Evolutionary conservation across 2,888 invertebrate genomes (phyloP).

Genomic region (Axea sp.): DNA sequence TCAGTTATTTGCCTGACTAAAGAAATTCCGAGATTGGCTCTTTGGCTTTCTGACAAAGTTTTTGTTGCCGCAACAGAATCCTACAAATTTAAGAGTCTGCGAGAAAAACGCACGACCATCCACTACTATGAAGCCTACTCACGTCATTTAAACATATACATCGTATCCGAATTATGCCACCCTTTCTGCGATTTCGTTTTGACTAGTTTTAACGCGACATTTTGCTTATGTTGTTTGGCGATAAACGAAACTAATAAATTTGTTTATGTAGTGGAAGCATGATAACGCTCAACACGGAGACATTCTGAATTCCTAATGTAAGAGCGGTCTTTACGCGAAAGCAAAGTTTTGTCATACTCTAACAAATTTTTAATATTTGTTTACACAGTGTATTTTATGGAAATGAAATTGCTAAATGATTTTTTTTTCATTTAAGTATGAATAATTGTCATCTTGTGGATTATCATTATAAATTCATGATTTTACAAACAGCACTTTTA

Average conservation of each 20-base stretch:
- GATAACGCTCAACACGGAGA: slow-evolving; percentile 34
- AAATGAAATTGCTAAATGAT: no score
- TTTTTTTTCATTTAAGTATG: no score
- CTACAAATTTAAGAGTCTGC: slow-evolving; percentile 7
- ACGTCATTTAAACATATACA: slow-evolving; percentile 14
- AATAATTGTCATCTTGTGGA: no score
- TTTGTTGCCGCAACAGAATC: slow-evolving; percentile 8
- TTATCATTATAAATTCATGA: no score
- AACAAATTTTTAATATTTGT: no score
- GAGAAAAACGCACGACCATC: slow-evolving; percentile 1
- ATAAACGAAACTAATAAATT: slow-evolving; percentile 40
- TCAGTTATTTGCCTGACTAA: slow-evolving; percentile 46
- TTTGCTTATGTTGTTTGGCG: slow-evolving; percentile 44
- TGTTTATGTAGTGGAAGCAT: slow-evolving; percentile 50
- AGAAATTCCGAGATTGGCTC: slow-evolving; percentile 63
- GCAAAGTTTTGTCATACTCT: no score
- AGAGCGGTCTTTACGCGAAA: slow-evolving; percentile 12
- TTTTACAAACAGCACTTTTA: no score
- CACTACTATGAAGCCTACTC: neutral
- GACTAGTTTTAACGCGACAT: slow-evolving; percentile 27
- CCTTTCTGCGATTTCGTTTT: neutral
- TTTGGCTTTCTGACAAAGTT: slow-evolving; percentile 47
- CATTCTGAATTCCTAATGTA: slow-evolving; percentile 10
- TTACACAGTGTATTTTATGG: no score
- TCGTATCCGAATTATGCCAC: slow-evolving; percentile 13